Evolutionary conservation across 1,140 invertebrate species (phyloP).

Genomic region (Ruditapes philippinarum): DNA sequence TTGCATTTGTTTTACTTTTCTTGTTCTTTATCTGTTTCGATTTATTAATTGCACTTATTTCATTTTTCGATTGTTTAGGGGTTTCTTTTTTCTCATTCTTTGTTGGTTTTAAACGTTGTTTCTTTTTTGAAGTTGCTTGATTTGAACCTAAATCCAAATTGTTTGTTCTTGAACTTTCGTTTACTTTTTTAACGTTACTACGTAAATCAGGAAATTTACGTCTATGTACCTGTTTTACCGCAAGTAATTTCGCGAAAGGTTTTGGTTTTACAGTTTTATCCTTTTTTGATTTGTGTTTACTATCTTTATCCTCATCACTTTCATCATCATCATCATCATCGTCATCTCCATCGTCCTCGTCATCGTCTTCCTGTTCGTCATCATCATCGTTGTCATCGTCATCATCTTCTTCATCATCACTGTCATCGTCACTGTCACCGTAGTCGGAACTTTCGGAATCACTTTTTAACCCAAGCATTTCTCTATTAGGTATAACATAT

Average conservation of each 20-base stretch:
- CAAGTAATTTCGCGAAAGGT: conserved; percentile 58
- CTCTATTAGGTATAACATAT: conserved; percentile 59
- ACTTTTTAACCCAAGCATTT: conserved; percentile 66
- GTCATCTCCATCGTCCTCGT: conserved; percentile 40
- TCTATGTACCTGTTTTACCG: conserved; percentile 48
- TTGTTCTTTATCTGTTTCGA: conserved; percentile 5
- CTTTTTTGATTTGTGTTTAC: conserved; percentile 3
- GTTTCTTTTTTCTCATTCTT: conserved; percentile 43
- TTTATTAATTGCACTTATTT: not conserved
- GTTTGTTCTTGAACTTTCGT: conserved; percentile 3
- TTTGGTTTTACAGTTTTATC: conserved; percentile 34
- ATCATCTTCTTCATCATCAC: conserved; percentile 38
- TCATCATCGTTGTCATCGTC: conserved; percentile 48
- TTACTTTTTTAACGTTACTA: not conserved
- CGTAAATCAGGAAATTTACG: conserved; percentile 3
- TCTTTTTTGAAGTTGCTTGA: not conserved
- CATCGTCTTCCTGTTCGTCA: conserved; percentile 19
- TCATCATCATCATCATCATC: conserved; percentile 53
- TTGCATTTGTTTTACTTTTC: conserved; percentile 35
- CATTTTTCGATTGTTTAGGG: not conserved
- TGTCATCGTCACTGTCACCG: conserved; percentile 35
- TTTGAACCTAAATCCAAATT: not conserved
- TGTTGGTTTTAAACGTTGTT: not conserved
- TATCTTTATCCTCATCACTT: conserved; percentile 23
- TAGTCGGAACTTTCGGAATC: conserved; percentile 53